Percentiles rank a stretch among this genome's conserved stretches.
These are phyloP conservation scores for Phyllotis vaccarum DNA, from an alignment of 2,797 vertebrate genomes.

Conservation along the genomic window DNA sequence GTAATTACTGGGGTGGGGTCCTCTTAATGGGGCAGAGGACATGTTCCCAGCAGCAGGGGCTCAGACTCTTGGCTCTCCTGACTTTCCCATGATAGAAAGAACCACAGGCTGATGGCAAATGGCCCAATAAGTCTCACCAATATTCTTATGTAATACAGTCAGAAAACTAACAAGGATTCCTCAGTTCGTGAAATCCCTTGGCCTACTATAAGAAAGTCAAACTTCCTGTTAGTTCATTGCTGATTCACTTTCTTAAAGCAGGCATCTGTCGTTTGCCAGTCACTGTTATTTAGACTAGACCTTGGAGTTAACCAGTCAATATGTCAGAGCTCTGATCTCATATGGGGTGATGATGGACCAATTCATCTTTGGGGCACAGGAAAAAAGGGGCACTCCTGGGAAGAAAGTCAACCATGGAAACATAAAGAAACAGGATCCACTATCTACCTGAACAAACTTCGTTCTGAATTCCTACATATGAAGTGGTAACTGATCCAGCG, in stretches of 20 bases:
- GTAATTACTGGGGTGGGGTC: constrained; percentile 57
- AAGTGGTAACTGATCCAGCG: neutral
- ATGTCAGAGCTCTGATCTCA: too few species aligned
- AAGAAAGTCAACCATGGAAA: neutral
- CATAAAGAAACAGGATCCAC: neutral
- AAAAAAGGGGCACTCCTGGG: neutral
- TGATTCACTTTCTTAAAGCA: neutral
- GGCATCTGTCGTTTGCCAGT: rapidly evolving
- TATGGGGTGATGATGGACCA: neutral
- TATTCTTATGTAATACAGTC: neutral
- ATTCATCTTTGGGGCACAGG: too few species aligned
- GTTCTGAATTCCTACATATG: neutral
- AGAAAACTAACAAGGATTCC: neutral
- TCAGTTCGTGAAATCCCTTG: neutral
- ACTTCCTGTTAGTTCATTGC: neutral
- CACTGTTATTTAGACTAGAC: neutral
- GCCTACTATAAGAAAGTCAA: neutral
- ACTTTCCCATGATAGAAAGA: constrained; percentile 27
- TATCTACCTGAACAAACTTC: neutral
- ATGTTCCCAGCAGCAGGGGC: neutral
- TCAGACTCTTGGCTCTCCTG: constrained; percentile 15
- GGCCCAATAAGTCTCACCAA: neutral
- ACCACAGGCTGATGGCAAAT: constrained; percentile 15
- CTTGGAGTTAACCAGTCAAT: neutral
- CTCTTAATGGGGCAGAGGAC: constrained; percentile 65